Evolutionary conservation across 2,113 vertebrate genomes (phyloP).

Genomic region (Dasyurus viverrinus): DNA sequence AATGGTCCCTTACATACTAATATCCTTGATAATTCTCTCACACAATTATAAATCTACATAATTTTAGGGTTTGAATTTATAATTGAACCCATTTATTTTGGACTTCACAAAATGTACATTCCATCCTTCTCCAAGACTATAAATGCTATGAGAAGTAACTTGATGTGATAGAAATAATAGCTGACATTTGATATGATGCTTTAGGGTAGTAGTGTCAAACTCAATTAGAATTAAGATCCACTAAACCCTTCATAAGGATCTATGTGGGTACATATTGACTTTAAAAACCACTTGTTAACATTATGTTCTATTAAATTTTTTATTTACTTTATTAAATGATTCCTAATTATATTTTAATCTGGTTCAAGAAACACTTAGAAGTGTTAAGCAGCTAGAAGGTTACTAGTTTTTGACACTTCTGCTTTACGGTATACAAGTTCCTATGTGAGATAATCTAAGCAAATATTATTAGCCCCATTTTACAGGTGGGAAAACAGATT

Average conservation of each 20-base stretch:
- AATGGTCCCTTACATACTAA: neutral
- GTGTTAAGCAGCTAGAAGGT: neutral
- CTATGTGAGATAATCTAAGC: neutral
- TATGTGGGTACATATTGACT: neutral
- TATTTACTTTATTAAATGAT: neutral
- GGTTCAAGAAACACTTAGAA: neutral
- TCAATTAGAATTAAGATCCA: neutral
- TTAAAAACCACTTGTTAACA: neutral
- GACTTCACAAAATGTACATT: neutral
- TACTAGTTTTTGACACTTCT: neutral
- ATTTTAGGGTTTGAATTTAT: neutral
- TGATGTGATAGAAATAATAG: neutral
- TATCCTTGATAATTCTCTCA: neutral
- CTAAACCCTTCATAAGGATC: neutral
- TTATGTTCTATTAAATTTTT: neutral
- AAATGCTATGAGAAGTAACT: neutral
- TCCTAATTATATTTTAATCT: neutral
- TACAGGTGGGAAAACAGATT: neutral
- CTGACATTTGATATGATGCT: neutral
- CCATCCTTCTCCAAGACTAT: neutral
- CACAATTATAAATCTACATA: neutral
- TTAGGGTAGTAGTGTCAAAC: neutral
- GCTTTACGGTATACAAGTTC: neutral
- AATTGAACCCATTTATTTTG: neutral
- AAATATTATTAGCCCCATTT: neutral